phyloP scores from a whole-genome alignment of 2,113 vertebrate genomes.

The Papio anubis region DNA sequence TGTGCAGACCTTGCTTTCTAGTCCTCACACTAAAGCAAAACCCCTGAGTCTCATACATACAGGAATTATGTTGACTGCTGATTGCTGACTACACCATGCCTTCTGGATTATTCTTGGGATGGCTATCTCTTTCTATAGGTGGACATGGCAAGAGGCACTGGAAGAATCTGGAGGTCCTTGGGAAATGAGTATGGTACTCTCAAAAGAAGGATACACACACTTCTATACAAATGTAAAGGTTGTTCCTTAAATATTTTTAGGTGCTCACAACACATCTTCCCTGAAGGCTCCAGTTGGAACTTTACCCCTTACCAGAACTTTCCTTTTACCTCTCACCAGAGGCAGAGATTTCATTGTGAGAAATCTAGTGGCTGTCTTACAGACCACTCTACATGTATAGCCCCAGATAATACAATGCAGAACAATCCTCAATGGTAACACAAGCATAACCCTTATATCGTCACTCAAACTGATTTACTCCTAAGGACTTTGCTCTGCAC shows the following conservation, averaged over 20 bases:
- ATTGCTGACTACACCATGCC: background rate
- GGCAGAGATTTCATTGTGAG: background rate
- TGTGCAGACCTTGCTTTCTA: background rate
- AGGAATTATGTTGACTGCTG: background rate
- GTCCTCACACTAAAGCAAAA: background rate
- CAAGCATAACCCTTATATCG: slow-evolving; percentile 21
- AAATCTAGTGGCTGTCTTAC: slow-evolving; percentile 19
- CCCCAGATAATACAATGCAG: background rate
- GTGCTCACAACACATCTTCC: background rate
- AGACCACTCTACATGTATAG: background rate
- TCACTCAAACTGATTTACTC: slow-evolving; percentile 38
- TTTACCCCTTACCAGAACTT: slow-evolving; percentile 9
- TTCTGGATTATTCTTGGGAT: background rate
- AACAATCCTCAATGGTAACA: slow-evolving; percentile 2
- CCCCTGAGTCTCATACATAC: background rate
- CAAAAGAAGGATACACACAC: background rate
- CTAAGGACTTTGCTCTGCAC: slow-evolving; percentile 29
- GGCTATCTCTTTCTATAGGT: background rate
- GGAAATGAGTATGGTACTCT: background rate
- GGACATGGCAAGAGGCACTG: background rate
- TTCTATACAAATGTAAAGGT: background rate
- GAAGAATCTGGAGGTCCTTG: background rate
- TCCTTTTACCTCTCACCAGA: background rate
- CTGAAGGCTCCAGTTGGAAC: background rate
- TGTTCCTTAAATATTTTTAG: background rate